These are phyloP conservation scores for Syncerus caffer DNA, from an alignment of 2,797 vertebrate species.

Conservation along the genomic window DNA sequence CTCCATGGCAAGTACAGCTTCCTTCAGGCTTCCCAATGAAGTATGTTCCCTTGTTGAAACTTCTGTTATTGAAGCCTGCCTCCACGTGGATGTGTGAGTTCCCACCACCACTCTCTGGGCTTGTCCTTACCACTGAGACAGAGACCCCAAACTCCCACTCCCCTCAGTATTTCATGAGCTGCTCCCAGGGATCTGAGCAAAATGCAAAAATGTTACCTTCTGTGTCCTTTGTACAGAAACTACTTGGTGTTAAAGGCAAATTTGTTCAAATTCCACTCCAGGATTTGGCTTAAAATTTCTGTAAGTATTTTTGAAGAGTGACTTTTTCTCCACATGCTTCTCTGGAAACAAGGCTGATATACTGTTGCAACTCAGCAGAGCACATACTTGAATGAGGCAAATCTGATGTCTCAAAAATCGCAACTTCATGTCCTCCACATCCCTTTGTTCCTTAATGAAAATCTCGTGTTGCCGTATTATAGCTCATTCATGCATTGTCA, in stretches of 20 bases:
- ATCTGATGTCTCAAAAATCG: neutral
- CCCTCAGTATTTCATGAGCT: neutral
- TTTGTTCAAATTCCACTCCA: neutral
- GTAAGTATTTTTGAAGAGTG: neutral
- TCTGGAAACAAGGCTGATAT: neutral
- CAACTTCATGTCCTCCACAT: neutral
- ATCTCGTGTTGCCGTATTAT: rapidly evolving
- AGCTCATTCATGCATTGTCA: neutral
- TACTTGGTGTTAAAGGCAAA: neutral
- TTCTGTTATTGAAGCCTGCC: neutral
- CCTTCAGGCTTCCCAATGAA: neutral
- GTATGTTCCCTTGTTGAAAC: neutral
- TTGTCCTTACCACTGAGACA: neutral
- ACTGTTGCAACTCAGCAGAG: neutral
- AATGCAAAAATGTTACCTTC: neutral
- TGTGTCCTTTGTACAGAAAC: neutral
- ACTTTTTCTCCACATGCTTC: neutral
- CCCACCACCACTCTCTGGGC: neutral
- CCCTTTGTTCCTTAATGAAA: neutral
- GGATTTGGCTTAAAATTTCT: neutral
- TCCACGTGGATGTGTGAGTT: neutral
- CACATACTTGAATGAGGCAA: neutral
- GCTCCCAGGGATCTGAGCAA: neutral
- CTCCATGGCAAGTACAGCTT: neutral
- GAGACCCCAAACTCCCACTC: neutral